Evolutionary conservation across 2,113 vertebrate genomes (phyloP).

Genomic region (Melanerpes aurifrons): DNA sequence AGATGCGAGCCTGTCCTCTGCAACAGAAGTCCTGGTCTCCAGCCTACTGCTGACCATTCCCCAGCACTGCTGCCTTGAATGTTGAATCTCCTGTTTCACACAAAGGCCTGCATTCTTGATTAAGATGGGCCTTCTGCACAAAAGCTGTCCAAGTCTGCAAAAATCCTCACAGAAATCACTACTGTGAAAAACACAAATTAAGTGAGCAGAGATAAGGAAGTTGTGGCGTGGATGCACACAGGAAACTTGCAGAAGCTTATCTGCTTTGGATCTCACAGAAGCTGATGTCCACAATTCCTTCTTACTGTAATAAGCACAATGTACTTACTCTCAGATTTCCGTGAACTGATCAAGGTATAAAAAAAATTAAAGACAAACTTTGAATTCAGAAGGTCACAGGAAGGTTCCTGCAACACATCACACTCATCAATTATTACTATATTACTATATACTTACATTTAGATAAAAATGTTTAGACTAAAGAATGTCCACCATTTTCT

Average conservation of each 20-base stretch:
- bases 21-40: not conserved
- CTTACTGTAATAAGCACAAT: constrained; percentile 3
- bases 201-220: not conserved
- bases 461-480: constrained; percentile 47
- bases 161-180: not conserved
- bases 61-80: not conserved
- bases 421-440: constrained; percentile 16
- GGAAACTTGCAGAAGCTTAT: constrained; percentile 18
- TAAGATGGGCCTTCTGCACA: not conserved
- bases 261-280: not conserved
- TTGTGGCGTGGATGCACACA: not conserved
- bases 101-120: not conserved
- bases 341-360: constrained; percentile 9
- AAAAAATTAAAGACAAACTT: constrained; percentile 8
- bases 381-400: constrained; percentile 11
- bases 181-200: not conserved
- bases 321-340: constrained; percentile 15
- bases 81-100: not conserved
- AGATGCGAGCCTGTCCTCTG: not conserved
- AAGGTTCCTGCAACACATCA: not conserved
- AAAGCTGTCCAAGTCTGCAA: not conserved
- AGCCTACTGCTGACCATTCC: not conserved
- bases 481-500: not conserved
- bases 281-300: not conserved
- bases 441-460: constrained; percentile 31